Evolutionary conservation across 2,888 invertebrate genomes (phyloP).

Genomic region (Microplitis deprimator): DNA sequence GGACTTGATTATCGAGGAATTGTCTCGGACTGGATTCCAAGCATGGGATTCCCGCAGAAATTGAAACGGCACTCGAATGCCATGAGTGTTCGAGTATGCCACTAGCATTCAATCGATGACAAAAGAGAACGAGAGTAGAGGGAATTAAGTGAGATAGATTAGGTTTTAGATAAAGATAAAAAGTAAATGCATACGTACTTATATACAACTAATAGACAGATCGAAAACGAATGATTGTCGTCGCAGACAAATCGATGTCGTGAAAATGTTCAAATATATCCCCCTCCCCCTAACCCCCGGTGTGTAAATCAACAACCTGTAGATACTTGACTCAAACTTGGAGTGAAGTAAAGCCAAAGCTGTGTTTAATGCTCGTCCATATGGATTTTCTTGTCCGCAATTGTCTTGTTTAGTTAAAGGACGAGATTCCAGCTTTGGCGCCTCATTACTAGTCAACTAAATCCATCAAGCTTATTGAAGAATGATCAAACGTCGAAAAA

Average conservation of each 20-base stretch:
- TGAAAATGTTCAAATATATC: conserved; percentile 31
- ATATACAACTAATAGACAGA: not conserved
- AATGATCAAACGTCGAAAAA: not conserved
- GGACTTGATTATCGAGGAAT: conserved; percentile 41
- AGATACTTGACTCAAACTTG: conserved; percentile 36
- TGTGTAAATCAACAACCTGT: conserved; percentile 51
- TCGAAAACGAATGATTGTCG: not conserved
- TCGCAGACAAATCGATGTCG: conserved; percentile 42
- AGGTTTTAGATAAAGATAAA: not conserved
- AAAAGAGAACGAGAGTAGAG: conserved; percentile 9
- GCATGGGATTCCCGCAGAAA: conserved; percentile 29
- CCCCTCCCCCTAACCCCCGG: conserved; percentile 17
- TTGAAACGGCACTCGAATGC: conserved; percentile 33
- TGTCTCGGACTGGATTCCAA: conserved; percentile 41
- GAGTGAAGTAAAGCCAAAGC: conserved; percentile 10
- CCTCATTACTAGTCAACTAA: conserved; percentile 4
- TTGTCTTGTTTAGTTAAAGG: conserved; percentile 24
- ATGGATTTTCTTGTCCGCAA: conserved; percentile 34
- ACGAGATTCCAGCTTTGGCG: conserved; percentile 21
- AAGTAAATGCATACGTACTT: conserved; percentile 4
- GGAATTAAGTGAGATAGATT: conserved; percentile 16
- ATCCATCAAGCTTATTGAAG: not conserved
- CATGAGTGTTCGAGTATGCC: conserved; percentile 12
- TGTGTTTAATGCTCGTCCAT: conserved; percentile 29
- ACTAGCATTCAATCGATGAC: conserved; percentile 21